Evolutionary conservation across 2,113 vertebrate genomes (phyloP).

Genomic region (Laticauda laticaudata): DNA sequence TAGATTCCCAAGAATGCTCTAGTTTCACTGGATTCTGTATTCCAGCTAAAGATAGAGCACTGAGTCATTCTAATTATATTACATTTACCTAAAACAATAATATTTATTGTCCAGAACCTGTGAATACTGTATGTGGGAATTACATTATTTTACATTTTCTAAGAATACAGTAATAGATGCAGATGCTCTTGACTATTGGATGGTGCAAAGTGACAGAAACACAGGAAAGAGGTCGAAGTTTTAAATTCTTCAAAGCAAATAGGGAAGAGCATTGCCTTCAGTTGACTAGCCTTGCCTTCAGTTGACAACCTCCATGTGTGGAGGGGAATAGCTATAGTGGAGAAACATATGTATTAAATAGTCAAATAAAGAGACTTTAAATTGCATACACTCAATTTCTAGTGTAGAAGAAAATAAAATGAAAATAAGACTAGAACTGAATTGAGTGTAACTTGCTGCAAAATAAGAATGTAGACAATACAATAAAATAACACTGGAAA

Average conservation of each 20-base stretch:
- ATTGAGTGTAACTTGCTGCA: not conserved
- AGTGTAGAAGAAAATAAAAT: not conserved
- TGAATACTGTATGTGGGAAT: not conserved
- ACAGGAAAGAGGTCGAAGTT: not conserved
- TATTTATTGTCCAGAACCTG: not conserved
- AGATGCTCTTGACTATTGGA: not conserved
- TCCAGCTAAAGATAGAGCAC: not conserved
- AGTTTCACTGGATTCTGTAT: not conserved
- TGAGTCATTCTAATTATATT: not conserved
- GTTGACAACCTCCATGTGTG: not conserved
- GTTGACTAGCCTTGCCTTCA: not conserved
- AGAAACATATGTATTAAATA: not conserved
- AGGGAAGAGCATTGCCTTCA: not conserved
- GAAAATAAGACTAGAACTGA: not conserved
- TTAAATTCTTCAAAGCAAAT: not conserved
- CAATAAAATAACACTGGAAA: no score
- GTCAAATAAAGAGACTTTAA: not conserved
- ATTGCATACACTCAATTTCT: not conserved
- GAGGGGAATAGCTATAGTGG: not conserved
- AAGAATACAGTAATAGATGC: not conserved
- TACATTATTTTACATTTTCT: not conserved
- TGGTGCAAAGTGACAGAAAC: not conserved
- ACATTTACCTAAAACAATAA: not conserved
- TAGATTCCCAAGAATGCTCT: not conserved
- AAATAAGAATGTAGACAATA: not conserved